Conservation (phyloP, 2,113 vertebrate genomes). For the Marmota monax region DNA sequence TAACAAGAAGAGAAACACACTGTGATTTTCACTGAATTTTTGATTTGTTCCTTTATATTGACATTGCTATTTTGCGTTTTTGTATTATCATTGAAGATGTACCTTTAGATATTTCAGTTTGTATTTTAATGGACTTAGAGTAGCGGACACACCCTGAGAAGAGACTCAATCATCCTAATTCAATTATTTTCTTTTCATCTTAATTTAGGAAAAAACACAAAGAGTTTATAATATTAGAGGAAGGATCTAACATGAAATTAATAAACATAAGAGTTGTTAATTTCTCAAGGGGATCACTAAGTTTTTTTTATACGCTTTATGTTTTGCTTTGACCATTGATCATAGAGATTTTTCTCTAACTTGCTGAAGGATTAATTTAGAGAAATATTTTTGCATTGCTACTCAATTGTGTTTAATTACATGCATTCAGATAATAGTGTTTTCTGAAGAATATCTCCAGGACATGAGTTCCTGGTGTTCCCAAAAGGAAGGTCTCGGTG, state of each 20-base stretch:
- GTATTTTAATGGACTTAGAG: neutral
- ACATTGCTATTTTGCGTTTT: too few species aligned
- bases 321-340: neutral
- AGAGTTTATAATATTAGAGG: neutral
- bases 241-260: neutral
- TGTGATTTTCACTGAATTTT: neutral
- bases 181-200: neutral
- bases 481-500: neutral
- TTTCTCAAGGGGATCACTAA: neutral
- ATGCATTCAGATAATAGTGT: neutral
- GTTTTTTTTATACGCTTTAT: neutral
- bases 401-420: neutral
- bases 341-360: neutral
- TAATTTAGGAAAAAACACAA: neutral
- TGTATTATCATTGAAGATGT: neutral
- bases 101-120: neutral
- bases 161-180: neutral
- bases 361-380: neutral
- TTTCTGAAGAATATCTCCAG: neutral
- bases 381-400: neutral
- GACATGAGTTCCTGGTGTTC: neutral
- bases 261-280: neutral
- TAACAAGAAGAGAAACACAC: rapidly evolving
- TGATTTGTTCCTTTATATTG: neutral
- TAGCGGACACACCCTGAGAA: neutral